A percentile compares a stretch with the other conserved stretches of the same genome.
Conservation (phyloP, 1,140 invertebrate genomes). For the Metaphire vulgaris region DNA sequence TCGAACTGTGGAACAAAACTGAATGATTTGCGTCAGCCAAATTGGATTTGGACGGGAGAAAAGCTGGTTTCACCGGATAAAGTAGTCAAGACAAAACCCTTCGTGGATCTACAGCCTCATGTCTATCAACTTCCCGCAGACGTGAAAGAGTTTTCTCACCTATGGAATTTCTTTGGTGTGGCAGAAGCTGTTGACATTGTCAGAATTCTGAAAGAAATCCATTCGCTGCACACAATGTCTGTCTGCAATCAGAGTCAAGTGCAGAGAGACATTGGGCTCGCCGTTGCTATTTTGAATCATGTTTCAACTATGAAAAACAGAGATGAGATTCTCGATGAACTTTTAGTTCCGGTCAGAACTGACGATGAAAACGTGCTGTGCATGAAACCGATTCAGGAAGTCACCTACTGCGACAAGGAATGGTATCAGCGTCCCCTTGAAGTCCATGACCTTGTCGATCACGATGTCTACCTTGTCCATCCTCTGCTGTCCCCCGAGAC, state of each 20-base stretch:
- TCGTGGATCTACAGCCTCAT: conserved; percentile 8
- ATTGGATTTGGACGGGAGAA: conserved; percentile 17
- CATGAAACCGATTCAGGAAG: conserved; percentile 13
- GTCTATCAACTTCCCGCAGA: conserved; percentile 7
- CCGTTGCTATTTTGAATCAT: conserved; percentile 5
- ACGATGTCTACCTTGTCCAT: conserved; percentile 35
- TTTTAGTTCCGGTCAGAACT: conserved; percentile 12
- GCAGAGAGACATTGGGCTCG: conserved; percentile 1
- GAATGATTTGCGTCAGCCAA: not conserved
- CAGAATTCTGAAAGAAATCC: not conserved
- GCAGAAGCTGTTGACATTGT: not conserved
- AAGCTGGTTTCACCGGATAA: not conserved
- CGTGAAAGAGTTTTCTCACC: not conserved
- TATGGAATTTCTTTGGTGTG: conserved; percentile 10
- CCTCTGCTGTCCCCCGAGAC: conserved; percentile 30
- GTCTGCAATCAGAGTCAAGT: not conserved
- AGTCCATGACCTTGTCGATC: conserved; percentile 25
- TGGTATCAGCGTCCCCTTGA: conserved; percentile 26
- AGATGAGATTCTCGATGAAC: not conserved
- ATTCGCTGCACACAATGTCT: not conserved
- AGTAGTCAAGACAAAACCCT: not conserved
- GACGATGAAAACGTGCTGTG: not conserved
- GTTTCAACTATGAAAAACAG: not conserved
- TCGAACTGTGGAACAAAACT: not conserved
- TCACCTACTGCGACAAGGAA: conserved; percentile 36